A percentile compares a stretch with the other conserved stretches of the same genome.
phyloP scores from a whole-genome alignment of 2,888 invertebrate genomes.

The Eutolmus rufibarbis region DNA sequence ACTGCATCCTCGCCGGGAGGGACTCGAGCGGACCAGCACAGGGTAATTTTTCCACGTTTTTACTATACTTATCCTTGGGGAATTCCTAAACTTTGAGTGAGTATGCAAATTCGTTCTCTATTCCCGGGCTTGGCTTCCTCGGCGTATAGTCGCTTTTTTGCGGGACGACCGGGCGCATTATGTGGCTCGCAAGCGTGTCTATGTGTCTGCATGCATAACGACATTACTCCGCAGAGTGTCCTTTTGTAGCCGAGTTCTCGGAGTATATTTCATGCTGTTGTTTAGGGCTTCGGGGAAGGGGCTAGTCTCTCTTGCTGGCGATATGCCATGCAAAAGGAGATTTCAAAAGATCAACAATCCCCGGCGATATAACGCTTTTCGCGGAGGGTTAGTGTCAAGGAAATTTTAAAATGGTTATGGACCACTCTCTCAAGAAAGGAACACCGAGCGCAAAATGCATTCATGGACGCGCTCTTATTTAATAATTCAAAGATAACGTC shows the following conservation, averaged over 20 bases:
- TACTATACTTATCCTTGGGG: neutral
- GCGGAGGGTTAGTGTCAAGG: neutral
- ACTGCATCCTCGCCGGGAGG: neutral
- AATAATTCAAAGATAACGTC: neutral
- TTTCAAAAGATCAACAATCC: neutral
- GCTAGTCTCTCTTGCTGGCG: neutral
- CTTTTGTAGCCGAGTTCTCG: neutral
- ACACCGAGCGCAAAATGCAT: neutral
- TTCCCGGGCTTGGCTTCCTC: neutral
- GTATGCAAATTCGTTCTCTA: neutral
- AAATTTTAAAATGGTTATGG: neutral
- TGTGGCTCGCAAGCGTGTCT: neutral
- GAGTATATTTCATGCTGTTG: neutral
- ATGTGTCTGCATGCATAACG: slow-evolving; percentile 1
- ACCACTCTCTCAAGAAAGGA: neutral
- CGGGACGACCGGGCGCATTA: neutral
- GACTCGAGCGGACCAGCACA: neutral
- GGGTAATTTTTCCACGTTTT: neutral
- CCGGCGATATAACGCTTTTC: neutral
- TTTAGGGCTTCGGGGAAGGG: neutral
- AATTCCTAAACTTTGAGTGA: neutral
- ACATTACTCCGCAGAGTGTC: neutral
- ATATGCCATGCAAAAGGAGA: neutral
- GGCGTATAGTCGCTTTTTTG: neutral
- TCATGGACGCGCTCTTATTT: neutral